A percentile compares a stretch with the other conserved stretches of the same genome.
phyloP scores from a whole-genome alignment of 2,797 vertebrate species.

The Tragopan temminckii region DNA sequence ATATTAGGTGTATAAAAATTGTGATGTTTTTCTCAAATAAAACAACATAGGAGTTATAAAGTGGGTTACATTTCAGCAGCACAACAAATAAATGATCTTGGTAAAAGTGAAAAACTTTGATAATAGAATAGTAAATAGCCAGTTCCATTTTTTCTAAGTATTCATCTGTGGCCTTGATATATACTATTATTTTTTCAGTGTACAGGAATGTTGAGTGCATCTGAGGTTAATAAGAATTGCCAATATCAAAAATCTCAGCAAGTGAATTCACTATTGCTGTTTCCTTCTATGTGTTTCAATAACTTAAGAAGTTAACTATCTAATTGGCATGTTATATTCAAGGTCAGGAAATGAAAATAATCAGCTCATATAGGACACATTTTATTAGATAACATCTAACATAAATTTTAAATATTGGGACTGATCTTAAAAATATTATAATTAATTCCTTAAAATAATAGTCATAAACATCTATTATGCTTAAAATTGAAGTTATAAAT shows the following conservation, averaged over 20 bases:
- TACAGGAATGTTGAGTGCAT: neutral
- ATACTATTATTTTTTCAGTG: neutral
- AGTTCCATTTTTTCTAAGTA: neutral
- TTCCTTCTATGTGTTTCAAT: neutral
- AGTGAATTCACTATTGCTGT: neutral
- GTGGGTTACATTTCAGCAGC: neutral
- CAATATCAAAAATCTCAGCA: conserved; percentile 2
- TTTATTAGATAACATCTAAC: neutral
- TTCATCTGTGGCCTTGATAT: neutral
- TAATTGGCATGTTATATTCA: conserved; percentile 1
- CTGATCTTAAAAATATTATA: neutral
- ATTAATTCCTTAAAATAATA: neutral
- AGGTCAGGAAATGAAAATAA: conserved; percentile 5
- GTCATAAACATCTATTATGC: neutral
- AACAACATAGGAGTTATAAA: neutral
- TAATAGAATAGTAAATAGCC: neutral
- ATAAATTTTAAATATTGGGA: neutral
- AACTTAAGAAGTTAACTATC: neutral
- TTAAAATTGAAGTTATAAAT: neutral
- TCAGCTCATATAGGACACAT: neutral
- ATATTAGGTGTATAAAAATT: neutral
- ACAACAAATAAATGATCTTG: neutral
- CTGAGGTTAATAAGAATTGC: neutral
- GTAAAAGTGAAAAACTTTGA: neutral
- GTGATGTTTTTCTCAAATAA: neutral